Base-by-base conservation (phyloP, 2,113 vertebrate species). In the Motacilla alba region DNA sequence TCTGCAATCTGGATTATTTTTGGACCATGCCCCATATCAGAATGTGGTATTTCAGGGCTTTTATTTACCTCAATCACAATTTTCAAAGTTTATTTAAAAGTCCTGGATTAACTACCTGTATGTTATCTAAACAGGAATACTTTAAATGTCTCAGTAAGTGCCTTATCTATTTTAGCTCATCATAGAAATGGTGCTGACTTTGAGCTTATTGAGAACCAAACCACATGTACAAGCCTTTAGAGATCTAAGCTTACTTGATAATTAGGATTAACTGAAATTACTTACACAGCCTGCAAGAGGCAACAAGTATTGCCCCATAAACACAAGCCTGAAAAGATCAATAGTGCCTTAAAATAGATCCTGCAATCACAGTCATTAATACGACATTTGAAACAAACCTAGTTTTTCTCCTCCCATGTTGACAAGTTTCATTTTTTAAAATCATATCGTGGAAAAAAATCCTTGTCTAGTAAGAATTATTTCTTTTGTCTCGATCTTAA, bases 231-330 rank as follows among this genome's bases (percentile, higher is more conserved):
- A 64, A 88, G 7, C 13, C 19, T 83, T 86, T 92, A 53, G 35
- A 52, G 35, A 50, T 69, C 37, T 84, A 70, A 28, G 4, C 7
- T 88, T 60, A n/a, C 43, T 62, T 68, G 62, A 80, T 74, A 92
- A 83, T 70, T 90, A 75, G 24, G 60, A 76, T 96, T 87, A 89
- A 59, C 22, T 73, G 55, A 91, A 92, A 56, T 92, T 75, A 84
- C 22, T 88, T 96, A 37, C 35, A 49, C 3, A 53, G 26, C 11
- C 63, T 75, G 39, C 52, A 64, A 85, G 33, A 84, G 10, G 53
- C 49, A 78, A 52, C 16, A 91, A 79, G 53, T 62, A 68, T 37
- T 83, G 31, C 26, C 49, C 79, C 35, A 24, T 70, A 94, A 89
- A 90, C 13, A 76, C 23, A 79, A 63, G 14, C 22, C 20, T 78